These are phyloP conservation scores for Pitta sordida DNA, from an alignment of 2,113 vertebrate genomes.

Conservation along the genomic window DNA sequence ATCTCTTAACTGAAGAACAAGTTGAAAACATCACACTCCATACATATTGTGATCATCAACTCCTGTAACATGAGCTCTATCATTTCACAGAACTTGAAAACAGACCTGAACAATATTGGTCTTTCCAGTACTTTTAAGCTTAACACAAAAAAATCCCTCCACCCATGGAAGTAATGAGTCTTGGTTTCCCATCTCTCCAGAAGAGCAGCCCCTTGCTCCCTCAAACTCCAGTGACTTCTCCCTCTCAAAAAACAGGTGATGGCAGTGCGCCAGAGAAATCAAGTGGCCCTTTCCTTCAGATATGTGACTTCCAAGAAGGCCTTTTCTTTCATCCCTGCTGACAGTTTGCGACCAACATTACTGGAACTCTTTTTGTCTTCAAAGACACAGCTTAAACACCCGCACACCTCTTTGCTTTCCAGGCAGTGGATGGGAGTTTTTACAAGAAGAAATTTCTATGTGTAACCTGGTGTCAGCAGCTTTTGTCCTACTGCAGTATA, in stretches of 20 bases:
- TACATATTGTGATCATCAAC: background rate
- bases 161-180: background rate
- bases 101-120: fast-evolving
- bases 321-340: background rate
- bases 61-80: background rate
- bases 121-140: background rate
- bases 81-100: background rate
- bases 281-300: background rate
- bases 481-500: background rate
- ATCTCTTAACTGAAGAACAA: background rate
- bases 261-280: background rate
- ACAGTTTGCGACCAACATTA: background rate
- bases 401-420: background rate
- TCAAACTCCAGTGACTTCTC: background rate
- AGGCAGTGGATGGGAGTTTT: background rate
- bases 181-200: background rate
- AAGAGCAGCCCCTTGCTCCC: background rate
- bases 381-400: background rate
- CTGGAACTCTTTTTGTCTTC: background rate
- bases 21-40: background rate
- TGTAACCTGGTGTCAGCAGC: background rate
- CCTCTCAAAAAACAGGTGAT: background rate
- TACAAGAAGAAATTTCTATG: background rate
- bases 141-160: background rate
- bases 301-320: background rate